Evolutionary conservation across 2,797 vertebrate species (phyloP).

Genomic region (Acipenser ruthenus): DNA sequence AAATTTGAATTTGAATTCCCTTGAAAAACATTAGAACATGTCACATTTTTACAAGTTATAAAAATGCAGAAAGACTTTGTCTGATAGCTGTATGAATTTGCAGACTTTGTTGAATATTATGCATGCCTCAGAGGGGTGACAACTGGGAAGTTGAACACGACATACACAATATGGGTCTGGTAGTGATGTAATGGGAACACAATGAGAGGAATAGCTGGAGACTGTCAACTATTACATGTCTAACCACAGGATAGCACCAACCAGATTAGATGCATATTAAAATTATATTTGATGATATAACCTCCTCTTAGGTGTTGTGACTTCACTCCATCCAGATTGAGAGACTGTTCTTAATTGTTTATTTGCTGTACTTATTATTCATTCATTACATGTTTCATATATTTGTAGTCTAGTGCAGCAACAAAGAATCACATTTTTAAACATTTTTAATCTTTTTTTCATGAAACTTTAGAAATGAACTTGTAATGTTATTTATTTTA

Average conservation of each 20-base stretch:
- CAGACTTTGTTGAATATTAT: constrained; percentile 32
- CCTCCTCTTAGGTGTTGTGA: neutral
- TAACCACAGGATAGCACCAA: constrained; percentile 32
- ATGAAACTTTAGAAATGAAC: too few species aligned
- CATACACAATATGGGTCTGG: constrained; percentile 20
- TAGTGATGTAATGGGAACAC: constrained; percentile 45
- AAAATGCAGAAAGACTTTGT: constrained; percentile 28
- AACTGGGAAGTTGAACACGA: constrained; percentile 15
- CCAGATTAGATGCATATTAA: constrained; percentile 16
- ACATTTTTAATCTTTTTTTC: too few species aligned
- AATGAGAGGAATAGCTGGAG: constrained; percentile 34
- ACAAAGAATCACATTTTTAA: too few species aligned
- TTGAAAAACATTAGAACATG: constrained; percentile 17
- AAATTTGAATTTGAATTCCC: constrained; percentile 27
- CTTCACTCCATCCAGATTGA: neutral
- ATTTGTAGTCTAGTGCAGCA: too few species aligned
- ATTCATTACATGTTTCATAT: too few species aligned
- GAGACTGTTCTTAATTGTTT: neutral
- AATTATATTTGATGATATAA: neutral
- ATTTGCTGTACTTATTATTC: neutral
- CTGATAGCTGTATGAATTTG: constrained; percentile 41
- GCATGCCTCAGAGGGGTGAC: constrained; percentile 20
- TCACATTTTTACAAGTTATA: constrained; percentile 33
- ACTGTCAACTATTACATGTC: constrained; percentile 31
- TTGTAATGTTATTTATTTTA: too few species aligned